Conservation (phyloP, 2,113 vertebrate species). For the Alectura lathami region DNA sequence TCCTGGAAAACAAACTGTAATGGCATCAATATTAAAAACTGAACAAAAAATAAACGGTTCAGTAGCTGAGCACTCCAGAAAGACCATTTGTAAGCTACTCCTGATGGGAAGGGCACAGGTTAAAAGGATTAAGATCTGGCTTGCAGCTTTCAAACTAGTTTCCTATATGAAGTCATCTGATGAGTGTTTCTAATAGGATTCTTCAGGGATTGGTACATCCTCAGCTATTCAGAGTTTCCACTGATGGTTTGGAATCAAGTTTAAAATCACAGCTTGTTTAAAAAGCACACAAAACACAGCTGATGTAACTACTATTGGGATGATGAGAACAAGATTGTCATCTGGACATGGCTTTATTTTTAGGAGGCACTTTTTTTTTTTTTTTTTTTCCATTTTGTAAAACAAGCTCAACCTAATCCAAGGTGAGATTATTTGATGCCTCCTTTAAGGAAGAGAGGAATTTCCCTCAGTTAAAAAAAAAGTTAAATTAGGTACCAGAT, state of each 20-base stretch:
- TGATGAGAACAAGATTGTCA: neutral
- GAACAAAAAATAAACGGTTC: neutral
- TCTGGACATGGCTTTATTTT: neutral
- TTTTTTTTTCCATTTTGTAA: neutral
- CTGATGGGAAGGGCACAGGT: neutral
- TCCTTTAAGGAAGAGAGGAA: neutral
- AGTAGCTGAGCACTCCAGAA: neutral
- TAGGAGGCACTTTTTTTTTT: neutral
- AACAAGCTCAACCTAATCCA: neutral
- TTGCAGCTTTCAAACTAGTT: slow-evolving; percentile 9
- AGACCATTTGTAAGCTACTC: neutral
- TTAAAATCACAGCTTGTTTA: neutral
- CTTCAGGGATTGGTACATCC: neutral
- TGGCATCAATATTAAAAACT: neutral
- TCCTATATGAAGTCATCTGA: slow-evolving; percentile 19
- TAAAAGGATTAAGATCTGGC: neutral
- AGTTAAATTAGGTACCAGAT: neutral
- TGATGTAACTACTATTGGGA: neutral
- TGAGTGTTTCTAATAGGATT: slow-evolving; percentile 1
- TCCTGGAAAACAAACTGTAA: slow-evolving; percentile 16
- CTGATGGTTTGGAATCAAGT: slow-evolving; percentile 11
- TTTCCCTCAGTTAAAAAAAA: no score
- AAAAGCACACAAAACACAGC: neutral
- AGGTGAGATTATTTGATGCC: neutral
- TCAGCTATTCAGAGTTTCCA: neutral